Base-by-base conservation (phyloP, 2,888 invertebrate species). In the Selenia dentaria region DNA sequence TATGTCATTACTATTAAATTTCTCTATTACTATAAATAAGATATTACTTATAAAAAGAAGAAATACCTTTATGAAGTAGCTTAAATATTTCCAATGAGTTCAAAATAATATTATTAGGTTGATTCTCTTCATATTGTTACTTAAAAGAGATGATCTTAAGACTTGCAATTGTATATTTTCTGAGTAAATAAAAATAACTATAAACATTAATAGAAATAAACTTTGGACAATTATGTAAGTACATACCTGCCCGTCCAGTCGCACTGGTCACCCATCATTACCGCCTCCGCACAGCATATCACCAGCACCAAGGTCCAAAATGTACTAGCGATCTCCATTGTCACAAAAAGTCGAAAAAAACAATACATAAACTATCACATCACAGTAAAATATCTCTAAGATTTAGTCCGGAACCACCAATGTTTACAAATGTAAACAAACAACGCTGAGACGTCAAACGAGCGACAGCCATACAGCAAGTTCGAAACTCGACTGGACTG, bases 221-320 rank as follows among this genome's bases (percentile, higher is more conserved):
- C n/a, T n/a, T n/a, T n/a, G n/a, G n/a, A n/a, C n/a, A n/a, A n/a
- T n/a, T n/a, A n/a, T n/a, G n/a, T n/a, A n/a, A n/a, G 61, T 63
- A 67, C 86, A 85, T 90, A 94, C 94, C 93, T 94, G 90, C 93
- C 93, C 65, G 91, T 92, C 94, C 94, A 94, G 83, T 94, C 93
- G 81, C 94, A 94, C 74, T 93, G 93, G 73, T 94, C 93, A 65
- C 93, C 93, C 79, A 93, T 92, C 71, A 92, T 85, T 53, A 90
- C 90, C 74, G 92, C 92, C 77, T 91, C 84, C 75, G 80, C 87
- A 76, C 73, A 64, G 60, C 72, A 78, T 56, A 78, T 70, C 64
- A 85, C 76, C 70, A 87, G 75, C 74, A 87, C 68, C 71, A 87
- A 45, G 67, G 81, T 83, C 86, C 85, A 89, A 74, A 84, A 70